Evolutionary conservation across 2,113 vertebrate species (phyloP).

Genomic region (Sinosuthora webbiana): DNA sequence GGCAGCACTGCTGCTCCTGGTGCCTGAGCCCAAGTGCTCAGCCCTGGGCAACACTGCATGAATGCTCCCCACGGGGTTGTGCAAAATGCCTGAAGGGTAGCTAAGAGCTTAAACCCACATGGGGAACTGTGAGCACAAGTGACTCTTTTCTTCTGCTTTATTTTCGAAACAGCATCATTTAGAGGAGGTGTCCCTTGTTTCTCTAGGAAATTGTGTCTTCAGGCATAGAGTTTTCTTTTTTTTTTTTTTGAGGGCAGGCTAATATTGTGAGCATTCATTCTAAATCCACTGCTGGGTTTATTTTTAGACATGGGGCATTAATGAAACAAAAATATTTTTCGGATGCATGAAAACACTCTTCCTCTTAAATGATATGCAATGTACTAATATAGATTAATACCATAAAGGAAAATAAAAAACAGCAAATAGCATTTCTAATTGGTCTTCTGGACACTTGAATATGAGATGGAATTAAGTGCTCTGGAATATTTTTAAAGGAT

Average conservation of each 20-base stretch:
- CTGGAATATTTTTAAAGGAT: constrained; percentile 15
- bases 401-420: constrained; percentile 2
- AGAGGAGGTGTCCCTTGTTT: not conserved
- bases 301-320: constrained; percentile 32
- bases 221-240: not conserved
- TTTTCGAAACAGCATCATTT: not conserved
- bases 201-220: not conserved
- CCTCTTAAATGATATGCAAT: not conserved
- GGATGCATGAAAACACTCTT: not conserved
- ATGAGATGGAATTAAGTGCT: not conserved
- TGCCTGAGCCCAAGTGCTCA: not conserved
- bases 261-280: not conserved
- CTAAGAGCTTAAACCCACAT: rapidly evolving
- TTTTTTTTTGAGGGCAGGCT: not conserved
- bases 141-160: not conserved
- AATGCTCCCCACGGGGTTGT: rapidly evolving
- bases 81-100: not conserved
- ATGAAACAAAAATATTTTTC: not conserved
- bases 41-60: not conserved
- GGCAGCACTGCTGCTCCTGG: not conserved
- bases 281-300: not conserved
- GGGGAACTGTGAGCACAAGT: not conserved
- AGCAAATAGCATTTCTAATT: constrained; percentile 10
- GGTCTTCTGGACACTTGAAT: not conserved
- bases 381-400: not conserved